Evolutionary conservation across 2,888 invertebrate species (phyloP).

Genomic region (Azorinus chamasolen): DNA sequence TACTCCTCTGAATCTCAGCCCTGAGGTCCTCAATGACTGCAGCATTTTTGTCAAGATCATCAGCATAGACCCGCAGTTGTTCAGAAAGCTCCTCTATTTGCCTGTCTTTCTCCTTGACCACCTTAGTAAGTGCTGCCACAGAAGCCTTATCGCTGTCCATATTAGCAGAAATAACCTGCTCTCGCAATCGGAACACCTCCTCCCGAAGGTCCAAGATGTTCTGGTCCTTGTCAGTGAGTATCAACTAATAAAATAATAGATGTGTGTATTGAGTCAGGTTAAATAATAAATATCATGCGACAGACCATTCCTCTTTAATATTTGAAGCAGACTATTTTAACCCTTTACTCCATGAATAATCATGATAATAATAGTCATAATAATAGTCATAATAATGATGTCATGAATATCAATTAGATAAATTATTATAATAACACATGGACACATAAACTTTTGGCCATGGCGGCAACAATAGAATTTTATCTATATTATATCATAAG

Average conservation of each 20-base stretch:
- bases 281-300: too few relatives aligned
- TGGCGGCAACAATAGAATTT: too few relatives aligned
- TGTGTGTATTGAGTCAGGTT: too few relatives aligned
- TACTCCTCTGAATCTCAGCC: conserved; percentile 87
- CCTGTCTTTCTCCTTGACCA: conserved; percentile 89
- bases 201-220: conserved; percentile 90
- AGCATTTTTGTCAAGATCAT: conserved; percentile 91
- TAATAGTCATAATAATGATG: too few relatives aligned
- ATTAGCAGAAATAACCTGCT: conserved; percentile 86
- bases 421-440: too few relatives aligned
- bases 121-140: conserved; percentile 86
- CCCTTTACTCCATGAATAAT: too few relatives aligned
- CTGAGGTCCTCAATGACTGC: conserved; percentile 90
- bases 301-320: too few relatives aligned
- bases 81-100: conserved; percentile 91
- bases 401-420: too few relatives aligned
- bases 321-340: too few relatives aligned
- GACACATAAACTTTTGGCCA: too few relatives aligned
- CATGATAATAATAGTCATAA: too few relatives aligned
- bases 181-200: conserved; percentile 88
- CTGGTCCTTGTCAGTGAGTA: conserved; percentile 91
- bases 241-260: conserved; percentile 71
- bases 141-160: conserved; percentile 86
- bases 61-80: conserved; percentile 90
- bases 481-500: too few relatives aligned